Evolutionary conservation across 2,113 vertebrate genomes (phyloP).

Genomic region (Chaenocephalus aceratus): DNA sequence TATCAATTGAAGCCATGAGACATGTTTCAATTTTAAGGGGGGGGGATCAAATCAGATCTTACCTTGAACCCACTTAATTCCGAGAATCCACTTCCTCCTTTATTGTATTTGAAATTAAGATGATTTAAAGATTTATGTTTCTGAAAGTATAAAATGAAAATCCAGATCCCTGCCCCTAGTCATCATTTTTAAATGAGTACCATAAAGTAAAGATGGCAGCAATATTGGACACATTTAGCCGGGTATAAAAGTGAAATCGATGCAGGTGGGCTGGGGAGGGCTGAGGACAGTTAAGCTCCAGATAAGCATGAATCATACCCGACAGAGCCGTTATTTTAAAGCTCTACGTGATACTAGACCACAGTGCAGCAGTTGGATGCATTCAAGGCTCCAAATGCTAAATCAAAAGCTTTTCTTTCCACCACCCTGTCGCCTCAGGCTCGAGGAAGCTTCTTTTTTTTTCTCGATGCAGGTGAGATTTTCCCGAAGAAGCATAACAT

Average conservation of each 20-base stretch:
- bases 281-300: constrained; percentile 12
- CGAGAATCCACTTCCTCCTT: background rate
- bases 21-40: background rate
- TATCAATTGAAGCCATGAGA: constrained; percentile 1
- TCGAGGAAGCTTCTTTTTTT: constrained; percentile 5
- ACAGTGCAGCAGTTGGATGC: constrained; percentile 18
- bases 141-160: background rate
- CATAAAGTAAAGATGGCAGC: constrained; percentile 13
- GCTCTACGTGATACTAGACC: constrained; percentile 17
- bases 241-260: constrained; percentile 39
- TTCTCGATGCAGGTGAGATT: constrained; percentile 34
- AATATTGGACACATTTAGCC: constrained; percentile 6
- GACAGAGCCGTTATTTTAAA: constrained; percentile 48
- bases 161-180: constrained; percentile 5
- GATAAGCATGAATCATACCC: constrained; percentile 37
- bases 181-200: constrained; percentile 13
- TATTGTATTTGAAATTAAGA: constrained; percentile 2
- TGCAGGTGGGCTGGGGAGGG: constrained; percentile 4
- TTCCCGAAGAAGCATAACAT: constrained; percentile 35
- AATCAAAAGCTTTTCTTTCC: constrained; percentile 33
- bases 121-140: constrained; percentile 4
- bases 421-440: constrained; percentile 25
- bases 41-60: background rate
- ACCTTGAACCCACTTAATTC: background rate
- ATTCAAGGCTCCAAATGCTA: constrained; percentile 19